Percentiles rank a stretch among this genome's conserved stretches.
These are phyloP conservation scores for Zoanthus sociatus DNA, from an alignment of 92 coral and sea anemone species.

Conservation along the genomic window DNA sequence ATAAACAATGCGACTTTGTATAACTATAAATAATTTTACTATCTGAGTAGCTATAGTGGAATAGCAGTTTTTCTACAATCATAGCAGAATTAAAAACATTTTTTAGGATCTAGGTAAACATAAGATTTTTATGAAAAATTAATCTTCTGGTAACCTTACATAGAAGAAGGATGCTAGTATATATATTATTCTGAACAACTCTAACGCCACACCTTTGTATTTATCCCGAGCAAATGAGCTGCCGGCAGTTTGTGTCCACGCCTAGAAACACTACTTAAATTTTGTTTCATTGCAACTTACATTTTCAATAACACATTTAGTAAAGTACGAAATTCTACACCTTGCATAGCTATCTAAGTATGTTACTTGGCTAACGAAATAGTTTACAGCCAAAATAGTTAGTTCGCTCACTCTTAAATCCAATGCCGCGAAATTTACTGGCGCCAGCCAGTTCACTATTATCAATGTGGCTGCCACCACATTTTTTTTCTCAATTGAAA, in stretches of 20 bases:
- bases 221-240: slow-evolving; percentile 63
- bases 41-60: neutral
- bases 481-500: slow-evolving; percentile 34
- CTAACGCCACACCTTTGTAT: slow-evolving; percentile 61
- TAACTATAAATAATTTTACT: slow-evolving; percentile 34
- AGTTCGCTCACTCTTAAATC: neutral
- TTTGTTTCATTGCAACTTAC: slow-evolving; percentile 50
- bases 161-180: slow-evolving; percentile 58
- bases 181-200: slow-evolving; percentile 61
- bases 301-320: slow-evolving; percentile 16
- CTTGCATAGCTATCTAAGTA: neutral
- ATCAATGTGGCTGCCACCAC: slow-evolving; percentile 16
- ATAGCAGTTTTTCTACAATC: slow-evolving; percentile 26
- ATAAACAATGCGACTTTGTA: slow-evolving; percentile 15
- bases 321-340: slow-evolving; percentile 43
- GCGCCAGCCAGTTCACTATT: slow-evolving; percentile 40
- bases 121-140: slow-evolving; percentile 70
- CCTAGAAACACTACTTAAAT: slow-evolving; percentile 55
- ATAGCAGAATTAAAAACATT: neutral
- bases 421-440: slow-evolving; percentile 23
- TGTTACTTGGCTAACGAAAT: neutral
- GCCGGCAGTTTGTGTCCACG: slow-evolving; percentile 53
- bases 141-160: slow-evolving; percentile 56
- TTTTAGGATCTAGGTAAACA: slow-evolving; percentile 59
- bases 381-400: slow-evolving; percentile 8